Evolutionary conservation across 2,797 vertebrate species (phyloP), one percentile per base, ranked within the genome.

Genomic region (Mus spretus): DNA sequence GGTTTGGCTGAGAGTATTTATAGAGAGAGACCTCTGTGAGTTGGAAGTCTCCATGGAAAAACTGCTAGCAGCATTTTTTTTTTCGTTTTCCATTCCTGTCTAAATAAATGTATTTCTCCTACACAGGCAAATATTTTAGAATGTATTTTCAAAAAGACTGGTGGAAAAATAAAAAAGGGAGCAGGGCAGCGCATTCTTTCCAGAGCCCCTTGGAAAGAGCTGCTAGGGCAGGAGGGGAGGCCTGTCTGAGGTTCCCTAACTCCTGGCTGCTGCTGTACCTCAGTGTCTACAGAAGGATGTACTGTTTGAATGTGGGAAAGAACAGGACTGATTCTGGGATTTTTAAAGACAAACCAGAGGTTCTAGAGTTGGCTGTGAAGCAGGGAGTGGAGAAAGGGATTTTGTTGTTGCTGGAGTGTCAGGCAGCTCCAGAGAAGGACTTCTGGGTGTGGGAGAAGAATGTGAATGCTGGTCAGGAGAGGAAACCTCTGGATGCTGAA

Each of bases 11-110:
- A 89, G 57, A 90, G 79, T 97, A 97, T 97, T 98, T 98, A 95
- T 98, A 95, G 97, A 96, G 97, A 96, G 95, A 97, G 97, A 98
- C 97, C 92, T 97, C 97, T 96, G 97, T 97, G 94, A 97, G 97
- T 95, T 97, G 97, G 96, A 96, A 97, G 93, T 1, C 90, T 96
- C 92, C 90, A 95, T 89, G 97, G 97, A 98, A 97, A 98, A 98
- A 96, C 82, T 97, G 95, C 95, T 97, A 97, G 96, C 91, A 94
- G 92, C 31, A 67, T 83, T n/a, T 63, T 26, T 7, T 67, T 28
- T 34, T 83, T n/a, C 53, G 19, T 7, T 67, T 28, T 34, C n/a
- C 55, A 86, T 97, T 97, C 95, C 95, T 97, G 95, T 98, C 95
- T 96, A 97, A 97, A 96, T 97, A 98, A 96, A 96, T 97, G 94